Percentiles rank a stretch among this genome's conserved stretches.
phyloP scores from a whole-genome alignment of 2,113 vertebrate species.

The Chiloscyllium plagiosum region DNA sequence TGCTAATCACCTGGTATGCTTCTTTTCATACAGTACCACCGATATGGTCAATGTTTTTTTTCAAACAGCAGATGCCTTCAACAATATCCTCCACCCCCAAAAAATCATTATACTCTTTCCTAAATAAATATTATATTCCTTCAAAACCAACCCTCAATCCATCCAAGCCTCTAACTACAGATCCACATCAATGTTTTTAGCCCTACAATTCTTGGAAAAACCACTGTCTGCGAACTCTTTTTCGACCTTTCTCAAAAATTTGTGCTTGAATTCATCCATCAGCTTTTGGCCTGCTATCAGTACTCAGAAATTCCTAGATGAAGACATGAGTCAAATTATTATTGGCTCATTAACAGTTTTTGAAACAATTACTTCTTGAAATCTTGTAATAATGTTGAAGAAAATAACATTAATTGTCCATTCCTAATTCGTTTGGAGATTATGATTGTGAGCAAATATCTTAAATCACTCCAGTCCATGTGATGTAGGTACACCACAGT shows the following conservation, averaged over 20 bases:
- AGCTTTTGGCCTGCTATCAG: neutral
- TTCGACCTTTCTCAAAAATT: neutral
- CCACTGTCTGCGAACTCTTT: neutral
- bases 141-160: neutral
- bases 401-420: no score
- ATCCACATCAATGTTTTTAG: neutral
- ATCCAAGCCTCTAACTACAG: neutral
- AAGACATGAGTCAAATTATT: neutral
- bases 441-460: no score
- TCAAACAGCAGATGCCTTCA: neutral
- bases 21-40: neutral
- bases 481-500: no score
- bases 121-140: neutral
- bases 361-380: neutral
- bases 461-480: no score
- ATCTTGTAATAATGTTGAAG: neutral
- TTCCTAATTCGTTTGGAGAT: no score
- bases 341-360: neutral
- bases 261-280: neutral
- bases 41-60: neutral
- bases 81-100: neutral
- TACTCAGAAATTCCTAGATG: neutral
- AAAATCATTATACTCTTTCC: no score
- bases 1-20: neutral
- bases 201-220: neutral